Conservation (phyloP, 2,797 vertebrate species). For the Rhinatrema bivittatum region DNA sequence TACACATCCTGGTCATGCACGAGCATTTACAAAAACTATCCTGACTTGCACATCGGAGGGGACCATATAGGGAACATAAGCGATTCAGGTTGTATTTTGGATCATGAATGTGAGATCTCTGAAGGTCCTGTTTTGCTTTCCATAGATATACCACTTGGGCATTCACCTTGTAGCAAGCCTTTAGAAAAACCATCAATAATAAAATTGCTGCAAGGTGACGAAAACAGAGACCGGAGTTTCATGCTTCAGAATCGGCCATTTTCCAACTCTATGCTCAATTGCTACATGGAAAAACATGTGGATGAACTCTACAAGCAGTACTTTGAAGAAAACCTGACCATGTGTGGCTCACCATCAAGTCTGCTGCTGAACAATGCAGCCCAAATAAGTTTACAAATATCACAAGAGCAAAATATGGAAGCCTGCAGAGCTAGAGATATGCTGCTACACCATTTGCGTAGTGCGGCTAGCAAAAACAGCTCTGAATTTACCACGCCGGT, state of each 20-base stretch:
- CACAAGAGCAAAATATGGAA: slow-evolving; percentile 40
- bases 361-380: slow-evolving; percentile 38
- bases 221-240: slow-evolving; percentile 50
- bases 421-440: slow-evolving; percentile 28
- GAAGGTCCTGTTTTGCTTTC: slow-evolving; percentile 48
- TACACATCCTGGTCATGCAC: slow-evolving; percentile 53
- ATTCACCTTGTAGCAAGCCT: background rate
- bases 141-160: slow-evolving; percentile 31
- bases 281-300: slow-evolving; percentile 74
- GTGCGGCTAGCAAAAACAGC: slow-evolving; percentile 29
- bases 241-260: slow-evolving; percentile 54
- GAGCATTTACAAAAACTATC: slow-evolving; percentile 60
- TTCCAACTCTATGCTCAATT: slow-evolving; percentile 76
- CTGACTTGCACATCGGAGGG: slow-evolving; percentile 55
- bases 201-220: slow-evolving; percentile 14
- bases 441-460: slow-evolving; percentile 37
- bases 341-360: slow-evolving; percentile 47
- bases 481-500: slow-evolving; percentile 61
- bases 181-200: background rate
- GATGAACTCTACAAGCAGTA: slow-evolving; percentile 79
- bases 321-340: slow-evolving; percentile 74
- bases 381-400: slow-evolving; percentile 40
- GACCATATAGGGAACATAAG: slow-evolving; percentile 40
- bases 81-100: slow-evolving; percentile 42
- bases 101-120: slow-evolving; percentile 2